Percentiles rank a stretch among this genome's conserved stretches.
Evolutionary conservation across 2,888 invertebrate species (phyloP).

Genomic region (Phortica magna): DNA sequence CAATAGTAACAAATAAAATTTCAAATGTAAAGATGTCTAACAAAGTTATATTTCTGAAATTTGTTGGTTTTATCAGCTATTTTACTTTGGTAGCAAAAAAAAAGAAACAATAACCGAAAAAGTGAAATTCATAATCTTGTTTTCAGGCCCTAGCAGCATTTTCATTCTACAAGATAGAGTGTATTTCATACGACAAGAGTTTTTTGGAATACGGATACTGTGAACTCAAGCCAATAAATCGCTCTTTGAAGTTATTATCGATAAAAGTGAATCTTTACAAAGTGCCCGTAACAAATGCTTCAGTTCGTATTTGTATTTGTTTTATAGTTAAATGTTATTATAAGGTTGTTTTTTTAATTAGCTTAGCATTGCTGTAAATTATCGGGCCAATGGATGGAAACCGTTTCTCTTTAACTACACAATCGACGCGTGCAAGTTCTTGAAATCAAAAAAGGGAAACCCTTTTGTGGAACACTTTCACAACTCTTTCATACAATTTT

Average conservation of each 20-base stretch:
- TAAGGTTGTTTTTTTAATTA: background rate
- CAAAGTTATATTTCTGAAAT: no score
- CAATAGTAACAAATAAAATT: no score
- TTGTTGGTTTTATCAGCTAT: no score
- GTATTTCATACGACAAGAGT: background rate
- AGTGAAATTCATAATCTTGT: no score
- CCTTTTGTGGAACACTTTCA: background rate
- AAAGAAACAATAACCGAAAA: no score
- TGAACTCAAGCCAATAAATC: background rate
- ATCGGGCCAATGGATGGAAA: background rate
- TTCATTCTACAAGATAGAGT: background rate
- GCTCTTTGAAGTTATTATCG: background rate
- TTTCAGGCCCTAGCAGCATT: background rate
- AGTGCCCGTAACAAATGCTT: background rate
- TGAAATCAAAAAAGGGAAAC: background rate
- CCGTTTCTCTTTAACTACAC: slow-evolving; percentile 1
- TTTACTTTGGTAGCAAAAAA: no score
- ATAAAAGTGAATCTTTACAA: background rate
- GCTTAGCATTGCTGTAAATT: background rate
- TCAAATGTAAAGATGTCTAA: no score
- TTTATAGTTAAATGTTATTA: background rate
- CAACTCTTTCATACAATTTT: no score
- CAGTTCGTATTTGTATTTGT: background rate
- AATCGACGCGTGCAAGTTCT: background rate
- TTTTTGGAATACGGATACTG: background rate